phyloP scores from a whole-genome alignment of 2,113 vertebrate species.

The Corythoichthys haematopterus region DNA sequence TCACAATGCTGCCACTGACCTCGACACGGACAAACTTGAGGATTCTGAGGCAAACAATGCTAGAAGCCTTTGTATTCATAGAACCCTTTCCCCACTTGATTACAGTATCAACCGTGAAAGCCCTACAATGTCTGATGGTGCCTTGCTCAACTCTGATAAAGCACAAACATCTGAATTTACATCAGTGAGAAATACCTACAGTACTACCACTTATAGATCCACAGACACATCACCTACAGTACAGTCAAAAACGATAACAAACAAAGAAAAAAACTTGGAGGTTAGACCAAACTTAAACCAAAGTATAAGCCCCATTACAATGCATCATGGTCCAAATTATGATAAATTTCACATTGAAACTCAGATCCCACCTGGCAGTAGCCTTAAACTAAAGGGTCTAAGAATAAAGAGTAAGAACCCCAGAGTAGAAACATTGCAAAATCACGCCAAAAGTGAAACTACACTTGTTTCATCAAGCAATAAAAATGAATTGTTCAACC shows the following conservation, averaged over 20 bases:
- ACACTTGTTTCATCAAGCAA: constrained; percentile 59
- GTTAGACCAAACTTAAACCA: constrained; percentile 48
- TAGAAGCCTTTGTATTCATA: constrained; percentile 18
- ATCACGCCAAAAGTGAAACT: constrained; percentile 43
- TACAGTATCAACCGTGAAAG: constrained; percentile 16
- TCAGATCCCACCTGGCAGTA: constrained; percentile 63
- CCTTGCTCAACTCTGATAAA: constrained; percentile 15
- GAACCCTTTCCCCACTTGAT: constrained; percentile 13
- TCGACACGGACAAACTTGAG: constrained; percentile 22
- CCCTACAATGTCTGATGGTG: constrained; percentile 21
- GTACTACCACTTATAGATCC: constrained; percentile 40
- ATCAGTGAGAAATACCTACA: constrained; percentile 50
- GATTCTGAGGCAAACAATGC: constrained; percentile 18
- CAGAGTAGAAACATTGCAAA: constrained; percentile 47
- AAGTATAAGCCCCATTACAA: constrained; percentile 37
- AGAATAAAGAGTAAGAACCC: constrained; percentile 75
- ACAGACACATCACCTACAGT: background rate
- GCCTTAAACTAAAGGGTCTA: constrained; percentile 75
- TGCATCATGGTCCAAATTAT: constrained; percentile 52
- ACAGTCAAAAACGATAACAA: constrained; percentile 46
- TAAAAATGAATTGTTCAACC: constrained; percentile 50
- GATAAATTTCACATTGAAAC: constrained; percentile 63
- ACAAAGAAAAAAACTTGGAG: constrained; percentile 56
- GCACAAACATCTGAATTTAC: constrained; percentile 35
- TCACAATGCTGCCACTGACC: constrained; percentile 8